A percentile compares a stretch with the other conserved stretches of the same genome.
Conservation (phyloP, 1,140 invertebrate species). For the Drosophila bocqueti region DNA sequence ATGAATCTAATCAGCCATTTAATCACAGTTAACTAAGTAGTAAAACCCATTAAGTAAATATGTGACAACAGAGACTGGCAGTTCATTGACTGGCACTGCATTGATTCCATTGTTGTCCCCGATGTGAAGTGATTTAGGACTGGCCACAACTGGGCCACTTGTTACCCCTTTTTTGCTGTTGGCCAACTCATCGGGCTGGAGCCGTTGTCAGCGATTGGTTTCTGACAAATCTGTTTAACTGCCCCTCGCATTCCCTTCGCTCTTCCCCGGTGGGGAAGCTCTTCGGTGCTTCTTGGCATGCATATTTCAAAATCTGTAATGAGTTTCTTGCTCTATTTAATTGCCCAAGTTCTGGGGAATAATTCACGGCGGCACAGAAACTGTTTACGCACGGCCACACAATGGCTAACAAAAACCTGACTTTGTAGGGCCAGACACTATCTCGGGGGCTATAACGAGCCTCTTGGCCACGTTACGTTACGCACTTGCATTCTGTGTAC, state of each 20-base stretch:
- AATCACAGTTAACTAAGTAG: conserved; percentile 3
- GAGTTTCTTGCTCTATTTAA: conserved; percentile 77
- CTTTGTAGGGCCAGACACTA: conserved; percentile 3
- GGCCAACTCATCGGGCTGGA: conserved; percentile 44
- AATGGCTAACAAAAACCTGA: conserved; percentile 29
- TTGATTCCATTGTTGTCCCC: conserved; percentile 38
- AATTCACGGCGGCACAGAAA: conserved; percentile 51
- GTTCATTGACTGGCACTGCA: conserved; percentile 34
- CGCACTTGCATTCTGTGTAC: conserved; percentile 41
- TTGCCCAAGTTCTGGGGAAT: conserved; percentile 61
- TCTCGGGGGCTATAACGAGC: conserved; percentile 38
- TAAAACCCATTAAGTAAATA: neutral
- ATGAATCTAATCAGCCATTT: neutral
- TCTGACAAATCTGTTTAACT: conserved; percentile 59
- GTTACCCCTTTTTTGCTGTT: conserved; percentile 6
- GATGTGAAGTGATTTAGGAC: conserved; percentile 59
- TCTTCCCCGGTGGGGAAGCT: neutral
- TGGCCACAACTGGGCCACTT: conserved; percentile 25
- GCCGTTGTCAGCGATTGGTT: conserved; percentile 41
- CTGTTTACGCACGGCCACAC: conserved; percentile 44
- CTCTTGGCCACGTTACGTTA: conserved; percentile 39
- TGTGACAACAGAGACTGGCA: neutral
- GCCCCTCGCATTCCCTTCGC: neutral
- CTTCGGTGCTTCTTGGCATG: neutral
- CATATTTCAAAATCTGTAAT: conserved; percentile 78